Evolutionary conservation across 1,140 invertebrate species (phyloP), one percentile per base, ranked within the genome.

Genomic region (Elysia chlorotica): DNA sequence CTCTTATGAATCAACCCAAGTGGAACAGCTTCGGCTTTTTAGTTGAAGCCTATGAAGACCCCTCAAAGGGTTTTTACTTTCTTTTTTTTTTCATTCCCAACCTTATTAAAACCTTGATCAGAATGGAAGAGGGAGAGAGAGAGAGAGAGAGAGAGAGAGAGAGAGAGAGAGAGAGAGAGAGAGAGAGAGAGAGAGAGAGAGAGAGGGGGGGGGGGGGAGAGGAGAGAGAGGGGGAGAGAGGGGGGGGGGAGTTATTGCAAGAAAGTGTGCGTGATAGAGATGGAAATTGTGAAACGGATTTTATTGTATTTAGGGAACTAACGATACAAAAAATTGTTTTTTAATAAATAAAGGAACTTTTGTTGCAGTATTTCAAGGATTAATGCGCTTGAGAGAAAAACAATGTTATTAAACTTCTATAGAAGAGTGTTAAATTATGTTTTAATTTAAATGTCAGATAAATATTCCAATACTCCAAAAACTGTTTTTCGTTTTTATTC

Each of bases 1-100:
- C 68, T 14, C 77, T 79, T 23, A 74, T 76, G 67, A 79, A 19
- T 37, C 2, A 53, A 48, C 2, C 0, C 19, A 2, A 25, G 19
- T 21, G 19, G 3, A 19, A 23, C n/a, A 23, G 17, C n/a, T 21
- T 61, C 57, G 30, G 28, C 17, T 61, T 17, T 61, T 17, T 19
- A 2, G 30, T 2, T 23, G n/a, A 61, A 21, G 17, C 2, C 19
- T n/a, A 19, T n/a, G 19, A n/a, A 23, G 30, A 19, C 19, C 1
- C 19, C 30, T 19, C n/a, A 21, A 19, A 30, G 59, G 19, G 0
- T 61, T 30, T 30, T 23, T 61, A n/a, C 1, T 61, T n/a, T 61
- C 19, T 30, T 30, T 19, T 2, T 30, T 19, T 61, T 23, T 61
- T 17, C 0, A 4, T 23, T 30, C n/a, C 19, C 0, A 19, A n/a